Evolutionary conservation across 2,797 vertebrate species (phyloP).

Genomic region (Psittacula echo): DNA sequence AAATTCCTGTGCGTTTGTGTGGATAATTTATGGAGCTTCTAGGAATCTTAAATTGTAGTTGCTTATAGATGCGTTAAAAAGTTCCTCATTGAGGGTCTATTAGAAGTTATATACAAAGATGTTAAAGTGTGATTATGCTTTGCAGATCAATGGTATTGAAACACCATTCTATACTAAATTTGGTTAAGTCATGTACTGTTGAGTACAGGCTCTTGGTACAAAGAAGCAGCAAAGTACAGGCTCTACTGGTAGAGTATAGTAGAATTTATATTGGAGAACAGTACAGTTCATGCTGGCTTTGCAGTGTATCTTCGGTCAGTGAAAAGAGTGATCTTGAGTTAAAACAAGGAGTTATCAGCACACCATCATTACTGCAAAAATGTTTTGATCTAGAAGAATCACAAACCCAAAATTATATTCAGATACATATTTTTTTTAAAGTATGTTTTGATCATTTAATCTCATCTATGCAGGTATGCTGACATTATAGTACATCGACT

Average conservation of each 20-base stretch:
- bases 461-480: constrained; percentile 82
- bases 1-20: neutral
- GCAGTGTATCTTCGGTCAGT: neutral
- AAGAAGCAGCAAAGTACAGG: neutral
- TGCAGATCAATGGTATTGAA: neutral
- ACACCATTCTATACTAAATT: neutral
- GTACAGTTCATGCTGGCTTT: neutral
- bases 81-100: neutral
- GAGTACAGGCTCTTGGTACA: neutral
- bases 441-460: neutral
- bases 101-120: neutral
- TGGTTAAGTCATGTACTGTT: neutral
- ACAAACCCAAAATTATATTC: neutral
- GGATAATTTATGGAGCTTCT: neutral
- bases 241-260: neutral
- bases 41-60: neutral
- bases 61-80: neutral
- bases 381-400: neutral
- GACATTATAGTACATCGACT: constrained; percentile 96
- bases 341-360: neutral
- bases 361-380: neutral
- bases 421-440: neutral
- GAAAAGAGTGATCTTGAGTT: neutral
- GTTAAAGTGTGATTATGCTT: neutral
- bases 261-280: neutral